phyloP scores from a whole-genome alignment of 2,113 vertebrate genomes.

The Silurus glanis region DNA sequence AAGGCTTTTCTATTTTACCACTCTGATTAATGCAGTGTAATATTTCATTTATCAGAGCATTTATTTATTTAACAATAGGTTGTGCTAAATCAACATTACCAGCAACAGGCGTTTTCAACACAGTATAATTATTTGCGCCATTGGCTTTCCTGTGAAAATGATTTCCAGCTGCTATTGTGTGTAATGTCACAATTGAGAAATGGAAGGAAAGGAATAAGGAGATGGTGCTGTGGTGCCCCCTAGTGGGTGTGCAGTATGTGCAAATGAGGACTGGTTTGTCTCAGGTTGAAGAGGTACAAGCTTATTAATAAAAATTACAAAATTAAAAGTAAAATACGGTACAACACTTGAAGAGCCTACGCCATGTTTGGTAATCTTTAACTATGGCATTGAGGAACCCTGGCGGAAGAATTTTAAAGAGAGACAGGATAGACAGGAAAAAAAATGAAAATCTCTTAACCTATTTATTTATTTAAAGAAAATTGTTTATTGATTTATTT shows the following conservation, averaged over 20 bases:
- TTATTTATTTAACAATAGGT: conserved; percentile 49
- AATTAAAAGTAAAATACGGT: too few relatives aligned
- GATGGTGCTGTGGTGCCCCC: conserved; percentile 50
- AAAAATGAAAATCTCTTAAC: neutral
- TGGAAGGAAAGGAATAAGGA: neutral
- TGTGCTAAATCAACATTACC: conserved; percentile 42
- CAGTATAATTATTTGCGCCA: conserved; percentile 42
- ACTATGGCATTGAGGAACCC: neutral
- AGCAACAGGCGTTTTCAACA: conserved; percentile 41
- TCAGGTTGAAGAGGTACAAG: neutral
- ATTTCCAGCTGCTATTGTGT: conserved; percentile 23
- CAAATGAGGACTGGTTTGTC: neutral
- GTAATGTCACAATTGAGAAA: conserved; percentile 26
- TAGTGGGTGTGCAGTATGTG: conserved; percentile 32
- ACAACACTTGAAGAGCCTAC: too few relatives aligned
- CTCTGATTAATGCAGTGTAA: conserved; percentile 54
- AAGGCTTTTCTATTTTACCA: conserved; percentile 59
- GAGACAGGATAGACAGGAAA: neutral
- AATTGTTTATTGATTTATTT: neutral
- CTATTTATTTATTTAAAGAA: neutral
- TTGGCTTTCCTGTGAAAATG: conserved; percentile 33
- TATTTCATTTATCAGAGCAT: conserved; percentile 54
- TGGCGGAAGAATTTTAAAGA: neutral
- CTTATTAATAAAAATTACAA: neutral
- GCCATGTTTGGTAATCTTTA: neutral